Base-by-base conservation (phyloP, 2,888 invertebrate species). In the Crematogaster levior region DNA sequence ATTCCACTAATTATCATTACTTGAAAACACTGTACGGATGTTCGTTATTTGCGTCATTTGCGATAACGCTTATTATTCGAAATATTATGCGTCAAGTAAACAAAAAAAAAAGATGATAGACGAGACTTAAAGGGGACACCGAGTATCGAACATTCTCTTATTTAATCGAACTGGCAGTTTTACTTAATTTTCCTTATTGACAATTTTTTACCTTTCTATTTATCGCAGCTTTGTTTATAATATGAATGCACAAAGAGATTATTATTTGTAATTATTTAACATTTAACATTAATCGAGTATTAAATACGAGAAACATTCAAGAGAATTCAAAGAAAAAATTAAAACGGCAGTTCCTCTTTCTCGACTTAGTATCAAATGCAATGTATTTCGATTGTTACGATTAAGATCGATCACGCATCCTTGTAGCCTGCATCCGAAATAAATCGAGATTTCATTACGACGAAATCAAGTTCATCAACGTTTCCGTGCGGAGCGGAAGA, bases 1-100 rank as follows among this genome's bases (percentile, higher is more conserved):
- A 77, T 53, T 53, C 40, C 77, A 30, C 77, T 77, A 77, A 77
- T 77, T 77, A 77, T 68, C 77, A 40, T 68, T 53, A 53, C 66
- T 77, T 27, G 66, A 40, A 77, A 77, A 30, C 63, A 63, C 12
- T 48, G 40, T 34, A 27, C 53, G 5, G 27, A 51, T 15, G 77
- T 40, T 40, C 77, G 68, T 77, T 58, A 73, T 40, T 68, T 53
- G 66, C 75, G 73, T 72, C 72, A 72, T 40, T 72, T 70, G 56
- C 30, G 68, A 77, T 77, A 68, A 68, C 27, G 40, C 12, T 68
- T 77, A 53, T 77, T 66, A 40, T 53, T 77, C 48, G 63, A n/a
- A 46, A 10, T 61, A 15, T 15, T 51, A 30, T 34, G 53, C 37
- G 30, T 51, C 30, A n/a, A 40, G 27, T 18, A 21, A 73, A 21